Evolutionary conservation across 2,113 vertebrate species (phyloP), one percentile per base, ranked within the genome.

Genomic region (Synodontis membranacea): DNA sequence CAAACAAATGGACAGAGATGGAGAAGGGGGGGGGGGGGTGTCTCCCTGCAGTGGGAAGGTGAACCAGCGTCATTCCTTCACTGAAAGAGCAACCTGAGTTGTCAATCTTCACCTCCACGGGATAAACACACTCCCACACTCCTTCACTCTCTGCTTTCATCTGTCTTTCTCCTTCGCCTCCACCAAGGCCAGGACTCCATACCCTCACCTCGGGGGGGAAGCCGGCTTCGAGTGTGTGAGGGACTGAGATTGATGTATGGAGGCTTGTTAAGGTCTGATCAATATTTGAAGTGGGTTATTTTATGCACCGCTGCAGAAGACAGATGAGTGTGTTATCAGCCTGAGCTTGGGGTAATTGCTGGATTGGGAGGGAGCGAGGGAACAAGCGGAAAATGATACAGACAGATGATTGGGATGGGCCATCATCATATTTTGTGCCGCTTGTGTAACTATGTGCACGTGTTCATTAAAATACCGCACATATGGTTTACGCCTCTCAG

Each of bases 271-370:
- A 83, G 79, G 79, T 23, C 79, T 88, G 85, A 92, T 92, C 88
- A 88, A 89, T 90, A 90, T 91, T 90, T 89, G 84, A 88, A 90
- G 86, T 76, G 79, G 88, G 89, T 88, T 88, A 80, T 89, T 90
- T 91, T 86, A 87, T 84, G 90, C 85, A 56, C 86, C 42, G 70
- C 66, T 39, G 68, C 83, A 62, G 74, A 90, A 88, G 89, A 88
- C 48, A 54, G 85, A 89, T 85, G 83, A 85, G 89, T 86, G 88
- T 88, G 84, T 91, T 88, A 88, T 81, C 46, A 68, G 50, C 48
- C 81, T 58, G 88, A 64, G 87, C 81, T 88, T 34, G 80, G 91
- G 70, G 81, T 89, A 89, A 88, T 90, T 88, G 86, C 84, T 31
- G 52, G 31, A 42, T 50, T 80, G 76, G 70, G 79, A 60, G 84